Percentiles rank a stretch among this genome's conserved stretches.
Evolutionary conservation across 2,888 invertebrate genomes (phyloP).

Genomic region (Anthoptus insignis): DNA sequence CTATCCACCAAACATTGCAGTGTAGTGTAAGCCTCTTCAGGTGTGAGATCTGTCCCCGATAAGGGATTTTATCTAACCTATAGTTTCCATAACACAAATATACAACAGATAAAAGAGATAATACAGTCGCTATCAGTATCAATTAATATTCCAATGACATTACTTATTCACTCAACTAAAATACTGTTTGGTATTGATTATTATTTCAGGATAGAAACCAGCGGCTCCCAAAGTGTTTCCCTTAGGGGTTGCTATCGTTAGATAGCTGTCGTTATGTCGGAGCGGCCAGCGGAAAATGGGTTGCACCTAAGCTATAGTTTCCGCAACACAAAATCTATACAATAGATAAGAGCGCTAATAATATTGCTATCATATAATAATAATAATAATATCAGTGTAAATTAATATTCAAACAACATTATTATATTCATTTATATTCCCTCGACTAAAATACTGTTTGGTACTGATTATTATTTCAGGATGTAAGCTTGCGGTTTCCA

Average conservation of each 20-base stretch:
- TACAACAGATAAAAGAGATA: neutral
- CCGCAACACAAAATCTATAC: neutral
- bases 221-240: no score
- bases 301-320: neutral
- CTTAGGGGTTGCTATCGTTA: no score
- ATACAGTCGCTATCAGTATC: neutral
- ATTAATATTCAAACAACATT: slow-evolving; percentile 7
- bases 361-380: neutral
- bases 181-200: slow-evolving; percentile 21
- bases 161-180: slow-evolving; percentile 11
- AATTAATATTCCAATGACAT: slow-evolving; percentile 6
- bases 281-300: no score
- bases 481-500: no score
- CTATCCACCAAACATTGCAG: no score
- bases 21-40: no score
- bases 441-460: slow-evolving; percentile 20
- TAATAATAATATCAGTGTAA: neutral
- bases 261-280: no score
- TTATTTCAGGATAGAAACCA: slow-evolving; percentile 35
- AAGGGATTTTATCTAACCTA: no score
- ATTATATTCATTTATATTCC: slow-evolving; percentile 15
- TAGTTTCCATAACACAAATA: neutral
- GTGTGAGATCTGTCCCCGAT: no score
- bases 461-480: slow-evolving; percentile 28
- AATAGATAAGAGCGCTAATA: neutral